phyloP scores from a whole-genome alignment of 23 tunicate species.

The Oikopleura dioica region DNA sequence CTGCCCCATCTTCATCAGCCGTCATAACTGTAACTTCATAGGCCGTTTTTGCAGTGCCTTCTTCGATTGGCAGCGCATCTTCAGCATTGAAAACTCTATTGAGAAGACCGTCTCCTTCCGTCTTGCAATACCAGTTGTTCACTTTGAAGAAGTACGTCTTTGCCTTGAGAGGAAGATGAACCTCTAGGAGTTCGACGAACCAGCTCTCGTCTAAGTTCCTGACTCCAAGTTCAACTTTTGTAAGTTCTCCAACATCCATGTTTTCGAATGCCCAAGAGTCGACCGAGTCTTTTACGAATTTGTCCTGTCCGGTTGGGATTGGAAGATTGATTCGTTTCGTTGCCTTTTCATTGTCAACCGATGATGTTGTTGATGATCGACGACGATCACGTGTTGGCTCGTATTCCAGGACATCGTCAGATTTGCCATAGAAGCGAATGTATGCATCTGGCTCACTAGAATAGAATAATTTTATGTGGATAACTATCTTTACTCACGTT shows the following conservation, averaged over 20 bases:
- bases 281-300: constrained; percentile 58
- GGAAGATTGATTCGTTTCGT: too few species aligned
- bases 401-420: too few species aligned
- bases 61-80: constrained; percentile 35
- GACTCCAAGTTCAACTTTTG: constrained; percentile 61
- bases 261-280: constrained; percentile 65
- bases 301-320: constrained; percentile 35
- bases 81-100: constrained; percentile 23
- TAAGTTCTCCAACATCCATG: constrained; percentile 56
- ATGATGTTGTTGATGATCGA: too few species aligned
- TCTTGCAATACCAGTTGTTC: constrained; percentile 80
- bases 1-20: constrained; percentile 42
- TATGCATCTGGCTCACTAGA: too few species aligned
- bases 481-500: too few species aligned
- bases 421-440: too few species aligned
- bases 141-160: constrained; percentile 34
- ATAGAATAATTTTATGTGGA: too few species aligned
- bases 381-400: too few species aligned
- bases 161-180: constrained; percentile 61
- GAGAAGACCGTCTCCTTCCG: constrained; percentile 42
- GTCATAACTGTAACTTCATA: constrained; percentile 56
- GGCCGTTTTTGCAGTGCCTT: constrained; percentile 52
- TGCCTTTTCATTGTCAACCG: too few species aligned
- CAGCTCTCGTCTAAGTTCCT: constrained; percentile 50
- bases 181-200: constrained; percentile 45